Conservation (phyloP, 2,888 invertebrate species). For the Mythimna impura region DNA sequence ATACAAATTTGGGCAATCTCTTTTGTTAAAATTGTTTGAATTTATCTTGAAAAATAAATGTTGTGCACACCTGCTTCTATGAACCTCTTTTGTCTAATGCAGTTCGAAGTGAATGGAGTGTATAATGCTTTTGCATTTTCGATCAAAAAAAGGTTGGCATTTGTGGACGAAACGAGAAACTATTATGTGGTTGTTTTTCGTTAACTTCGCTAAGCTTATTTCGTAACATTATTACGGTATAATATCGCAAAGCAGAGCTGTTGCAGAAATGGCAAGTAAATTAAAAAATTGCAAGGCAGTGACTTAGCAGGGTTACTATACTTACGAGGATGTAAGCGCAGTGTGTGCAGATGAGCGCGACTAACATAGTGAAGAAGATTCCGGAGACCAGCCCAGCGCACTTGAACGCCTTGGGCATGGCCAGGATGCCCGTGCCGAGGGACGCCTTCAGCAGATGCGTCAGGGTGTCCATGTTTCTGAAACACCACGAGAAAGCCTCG, state of each 20-base stretch:
- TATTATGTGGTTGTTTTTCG: neutral
- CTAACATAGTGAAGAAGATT: slow-evolving; percentile 95
- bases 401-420: slow-evolving; percentile 98
- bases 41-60: no score
- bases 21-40: no score
- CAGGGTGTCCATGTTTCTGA: slow-evolving; percentile 96
- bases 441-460: slow-evolving; percentile 98
- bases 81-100: no score
- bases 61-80: no score
- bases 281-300: slow-evolving; percentile 16
- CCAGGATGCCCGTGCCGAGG: slow-evolving; percentile 98
- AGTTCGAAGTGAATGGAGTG: no score
- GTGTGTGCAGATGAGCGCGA: slow-evolving; percentile 97
- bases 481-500: slow-evolving; percentile 45
- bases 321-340: slow-evolving; percentile 96
- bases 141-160: neutral
- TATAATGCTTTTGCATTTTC: neutral
- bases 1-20: no score
- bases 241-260: slow-evolving; percentile 23
- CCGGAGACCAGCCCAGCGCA: slow-evolving; percentile 96
- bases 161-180: neutral
- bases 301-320: slow-evolving; percentile 44
- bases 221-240: neutral
- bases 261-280: neutral
- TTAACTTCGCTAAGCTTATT: slow-evolving; percentile 21